These are phyloP conservation scores for Maconellicoccus hirsutus DNA, from an alignment of 1,140 invertebrate genomes.

Conservation along the genomic window DNA sequence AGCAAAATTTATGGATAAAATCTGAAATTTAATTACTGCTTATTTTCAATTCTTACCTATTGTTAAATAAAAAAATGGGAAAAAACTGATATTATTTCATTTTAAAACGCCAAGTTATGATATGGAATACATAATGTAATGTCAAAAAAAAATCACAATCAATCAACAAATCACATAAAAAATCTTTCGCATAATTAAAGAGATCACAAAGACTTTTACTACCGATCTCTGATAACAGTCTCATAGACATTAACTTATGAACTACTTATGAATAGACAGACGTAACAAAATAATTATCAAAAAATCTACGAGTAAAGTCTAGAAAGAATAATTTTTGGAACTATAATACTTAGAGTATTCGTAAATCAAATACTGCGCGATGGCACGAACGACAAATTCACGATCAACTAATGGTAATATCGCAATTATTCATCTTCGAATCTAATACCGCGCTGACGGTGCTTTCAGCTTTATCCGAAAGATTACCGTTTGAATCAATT, in stretches of 20 bases:
- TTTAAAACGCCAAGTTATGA: no score
- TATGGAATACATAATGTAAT: background rate
- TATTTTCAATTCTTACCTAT: no score
- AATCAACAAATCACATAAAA: background rate
- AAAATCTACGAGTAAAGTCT: background rate
- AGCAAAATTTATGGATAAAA: no score
- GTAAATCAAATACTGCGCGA: background rate
- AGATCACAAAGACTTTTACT: background rate
- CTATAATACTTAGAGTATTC: background rate
- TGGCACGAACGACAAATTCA: background rate
- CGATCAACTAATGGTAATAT: background rate
- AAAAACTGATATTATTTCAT: no score
- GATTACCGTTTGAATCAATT: background rate
- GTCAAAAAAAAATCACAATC: conserved; percentile 4
- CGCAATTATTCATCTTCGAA: background rate
- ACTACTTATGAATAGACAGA: background rate
- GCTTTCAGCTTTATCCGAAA: conserved; percentile 17
- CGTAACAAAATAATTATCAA: background rate
- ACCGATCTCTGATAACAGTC: background rate
- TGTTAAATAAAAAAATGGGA: no score
- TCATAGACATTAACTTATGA: background rate
- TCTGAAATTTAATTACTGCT: no score
- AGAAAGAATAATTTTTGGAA: background rate
- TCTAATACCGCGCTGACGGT: background rate
- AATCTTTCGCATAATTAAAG: background rate